Conservation (phyloP, 2,113 vertebrate species). For the Egretta garzetta region DNA sequence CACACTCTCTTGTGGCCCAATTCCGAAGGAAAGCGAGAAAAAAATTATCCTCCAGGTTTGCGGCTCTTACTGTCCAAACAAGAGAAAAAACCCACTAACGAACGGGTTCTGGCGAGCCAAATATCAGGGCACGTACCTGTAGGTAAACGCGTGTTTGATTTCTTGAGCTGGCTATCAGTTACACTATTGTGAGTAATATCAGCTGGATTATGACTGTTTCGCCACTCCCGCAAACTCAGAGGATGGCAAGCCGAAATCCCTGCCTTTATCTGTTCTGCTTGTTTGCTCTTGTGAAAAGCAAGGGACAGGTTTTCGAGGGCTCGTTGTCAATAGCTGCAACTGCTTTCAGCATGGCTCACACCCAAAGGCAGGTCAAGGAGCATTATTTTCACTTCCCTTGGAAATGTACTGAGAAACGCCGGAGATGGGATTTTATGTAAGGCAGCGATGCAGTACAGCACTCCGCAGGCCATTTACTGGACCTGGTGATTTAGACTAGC, state of each 20-base stretch:
- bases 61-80: neutral
- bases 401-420: neutral
- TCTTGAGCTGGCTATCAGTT: neutral
- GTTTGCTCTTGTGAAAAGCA: slow-evolving; percentile 5
- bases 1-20: neutral
- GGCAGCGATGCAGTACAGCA: rapidly evolving
- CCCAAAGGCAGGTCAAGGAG: neutral
- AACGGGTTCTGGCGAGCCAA: neutral
- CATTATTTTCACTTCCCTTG: neutral
- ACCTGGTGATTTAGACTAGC: neutral
- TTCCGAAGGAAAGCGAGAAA: neutral
- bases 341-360: neutral
- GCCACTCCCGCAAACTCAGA: neutral
- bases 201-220: neutral
- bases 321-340: neutral
- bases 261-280: slow-evolving; percentile 2
- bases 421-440: neutral
- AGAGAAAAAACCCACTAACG: neutral
- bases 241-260: neutral
- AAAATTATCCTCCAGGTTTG: neutral
- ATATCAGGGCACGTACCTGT: neutral
- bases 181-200: neutral
- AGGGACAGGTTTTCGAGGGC: neutral
- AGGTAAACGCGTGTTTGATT: neutral
- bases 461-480: neutral